phyloP scores from a whole-genome alignment of 2,888 invertebrate genomes.

The Boloria selene region DNA sequence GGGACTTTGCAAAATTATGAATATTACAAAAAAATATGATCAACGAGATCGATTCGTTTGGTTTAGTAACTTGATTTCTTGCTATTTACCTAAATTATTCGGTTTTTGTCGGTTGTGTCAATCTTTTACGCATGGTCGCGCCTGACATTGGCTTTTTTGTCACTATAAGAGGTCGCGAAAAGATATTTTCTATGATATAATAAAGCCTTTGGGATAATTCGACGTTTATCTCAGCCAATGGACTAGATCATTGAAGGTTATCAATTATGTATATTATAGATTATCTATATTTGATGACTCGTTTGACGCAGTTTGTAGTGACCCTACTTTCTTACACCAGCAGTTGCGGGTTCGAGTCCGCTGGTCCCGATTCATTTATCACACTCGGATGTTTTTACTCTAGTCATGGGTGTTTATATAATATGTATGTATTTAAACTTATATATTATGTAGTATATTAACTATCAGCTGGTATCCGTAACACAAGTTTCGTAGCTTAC shows the following conservation, averaged over 20 bases:
- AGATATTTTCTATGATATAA: conserved; percentile 51
- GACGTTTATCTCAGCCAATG: conserved; percentile 36
- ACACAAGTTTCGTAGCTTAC: too few species aligned
- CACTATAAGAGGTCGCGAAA: conserved; percentile 58
- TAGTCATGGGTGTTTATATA: too few species aligned
- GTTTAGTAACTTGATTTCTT: conserved; percentile 77
- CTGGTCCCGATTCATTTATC: too few species aligned
- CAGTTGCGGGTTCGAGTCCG: too few species aligned
- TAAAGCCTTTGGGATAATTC: conserved; percentile 38
- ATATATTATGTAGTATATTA: too few species aligned
- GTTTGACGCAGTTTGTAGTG: too few species aligned
- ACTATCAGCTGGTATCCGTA: too few species aligned
- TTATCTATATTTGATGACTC: too few species aligned
- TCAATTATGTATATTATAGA: conserved; percentile 12
- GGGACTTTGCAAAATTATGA: conserved; percentile 43
- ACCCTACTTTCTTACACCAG: too few species aligned
- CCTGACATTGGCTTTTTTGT: conserved; percentile 77
- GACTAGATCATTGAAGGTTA: conserved; percentile 38
- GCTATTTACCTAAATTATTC: conserved; percentile 78
- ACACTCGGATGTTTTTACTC: too few species aligned
- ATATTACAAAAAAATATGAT: conserved; percentile 52
- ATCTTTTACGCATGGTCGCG: conserved; percentile 72
- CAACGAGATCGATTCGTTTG: conserved; percentile 46
- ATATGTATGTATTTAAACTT: too few species aligned
- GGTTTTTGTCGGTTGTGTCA: conserved; percentile 75